Evolutionary conservation across 2,888 invertebrate species (phyloP), one percentile per base, ranked within the genome.

Genomic region (Drosophila melanosoma): DNA sequence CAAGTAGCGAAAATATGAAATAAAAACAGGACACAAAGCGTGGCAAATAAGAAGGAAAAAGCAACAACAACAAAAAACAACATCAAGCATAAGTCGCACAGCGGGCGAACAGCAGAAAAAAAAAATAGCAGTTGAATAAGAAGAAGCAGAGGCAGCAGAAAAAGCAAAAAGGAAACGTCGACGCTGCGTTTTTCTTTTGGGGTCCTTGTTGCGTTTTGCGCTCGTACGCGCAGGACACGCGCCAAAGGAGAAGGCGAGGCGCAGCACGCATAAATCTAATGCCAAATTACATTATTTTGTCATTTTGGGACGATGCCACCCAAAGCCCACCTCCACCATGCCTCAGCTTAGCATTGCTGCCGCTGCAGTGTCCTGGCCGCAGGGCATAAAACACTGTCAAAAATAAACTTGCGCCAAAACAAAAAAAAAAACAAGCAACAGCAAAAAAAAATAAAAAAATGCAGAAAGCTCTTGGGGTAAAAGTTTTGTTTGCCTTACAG

Each of bases 391-490:
- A 81, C 82, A 78, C 87, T 88, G 84, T 81, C 89, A 76, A 86
- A 82, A 88, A 87, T 83, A 87, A 87, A 85, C 86, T 87, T 85
- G 81, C 74, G 63, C 62, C 59, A 61, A 48, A 61, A 49, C 42
- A 56, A 75, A 51, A 63, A 70, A 5, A 32, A 66, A 69, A 65
- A 51, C 10, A 71, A 42, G n/a, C 40, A 38, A 11, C 40, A n/a
- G 5, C 23, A 45, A 8, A 20, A 45, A 8, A 17, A 45, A 64
- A 45, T 63, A 68, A 81, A 80, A 69, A 87, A 90, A 81, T 89
- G 89, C 89, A 90, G 79, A 90, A 90, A 90, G 90, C 84, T 90
- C 83, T 78, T 75, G 76, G 90, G 86, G 82, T 81, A 87, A 85
- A 85, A 87, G 76, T 87, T 84, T 82, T 80, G 67, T 69, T 63